A percentile compares a stretch with the other conserved stretches of the same genome.
phyloP scores from a whole-genome alignment of 1,140 invertebrate species.

The Marisa cornuarietis region DNA sequence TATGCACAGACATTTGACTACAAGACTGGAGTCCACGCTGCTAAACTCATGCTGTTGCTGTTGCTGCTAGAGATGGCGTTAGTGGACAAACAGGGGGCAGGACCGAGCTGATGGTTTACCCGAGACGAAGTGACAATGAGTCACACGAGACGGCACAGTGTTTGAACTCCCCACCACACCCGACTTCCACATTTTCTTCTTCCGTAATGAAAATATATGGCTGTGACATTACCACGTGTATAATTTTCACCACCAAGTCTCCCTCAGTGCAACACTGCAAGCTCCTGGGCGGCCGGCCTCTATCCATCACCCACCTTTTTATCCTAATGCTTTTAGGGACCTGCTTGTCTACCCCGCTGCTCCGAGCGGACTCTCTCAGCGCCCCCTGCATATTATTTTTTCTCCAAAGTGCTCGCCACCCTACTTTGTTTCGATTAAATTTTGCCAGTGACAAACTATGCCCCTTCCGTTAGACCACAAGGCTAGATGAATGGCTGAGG shows the following conservation, averaged over 20 bases:
- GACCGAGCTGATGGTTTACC: no score
- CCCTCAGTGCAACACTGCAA: background rate
- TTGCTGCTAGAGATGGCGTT: background rate
- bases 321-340: background rate
- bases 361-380: background rate
- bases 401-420: background rate
- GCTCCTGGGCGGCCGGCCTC: background rate
- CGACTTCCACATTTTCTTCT: background rate
- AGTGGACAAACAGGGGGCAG: no score
- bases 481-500: no score
- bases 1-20: background rate
- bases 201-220: no score
- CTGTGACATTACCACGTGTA: no score
- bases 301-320: background rate
- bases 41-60: background rate
- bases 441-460: background rate
- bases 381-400: constrained; percentile 1
- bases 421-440: constrained; percentile 12
- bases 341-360: constrained; percentile 2
- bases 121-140: background rate
- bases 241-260: background rate
- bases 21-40: background rate
- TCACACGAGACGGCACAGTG: background rate
- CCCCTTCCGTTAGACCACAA: no score
- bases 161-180: background rate